phyloP scores from a whole-genome alignment of 2,888 invertebrate genomes.

The Branchipolynoe longqiensis region DNA sequence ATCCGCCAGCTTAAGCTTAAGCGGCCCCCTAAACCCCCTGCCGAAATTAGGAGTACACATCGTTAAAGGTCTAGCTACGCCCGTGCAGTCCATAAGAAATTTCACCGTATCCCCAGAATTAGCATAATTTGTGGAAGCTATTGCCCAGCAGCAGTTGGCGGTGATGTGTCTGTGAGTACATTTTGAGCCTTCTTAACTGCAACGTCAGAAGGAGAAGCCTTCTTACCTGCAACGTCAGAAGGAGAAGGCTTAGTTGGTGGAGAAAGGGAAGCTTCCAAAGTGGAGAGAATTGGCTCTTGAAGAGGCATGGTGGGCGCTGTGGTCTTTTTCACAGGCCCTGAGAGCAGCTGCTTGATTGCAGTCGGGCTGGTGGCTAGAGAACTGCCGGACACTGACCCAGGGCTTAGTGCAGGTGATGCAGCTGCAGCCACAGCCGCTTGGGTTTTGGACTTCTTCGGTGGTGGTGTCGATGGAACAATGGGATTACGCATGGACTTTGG shows the following conservation, averaged over 20 bases:
- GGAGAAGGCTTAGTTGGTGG: neutral
- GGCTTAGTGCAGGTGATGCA: neutral
- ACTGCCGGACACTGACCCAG: constrained; percentile 1
- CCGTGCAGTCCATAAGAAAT: constrained; percentile 11
- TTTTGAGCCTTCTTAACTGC: too few species aligned
- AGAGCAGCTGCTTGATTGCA: constrained; percentile 25
- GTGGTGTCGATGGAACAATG: neutral
- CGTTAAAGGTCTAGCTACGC: too few species aligned
- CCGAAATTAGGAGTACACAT: too few species aligned
- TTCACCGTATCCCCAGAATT: neutral
- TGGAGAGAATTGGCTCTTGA: constrained; percentile 11
- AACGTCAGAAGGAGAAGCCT: too few species aligned
- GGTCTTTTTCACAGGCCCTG: constrained; percentile 29
- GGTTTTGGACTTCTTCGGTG: constrained; percentile 3
- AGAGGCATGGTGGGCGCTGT: neutral
- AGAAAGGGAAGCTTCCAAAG: neutral
- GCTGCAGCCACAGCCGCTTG: neutral
- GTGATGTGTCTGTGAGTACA: neutral
- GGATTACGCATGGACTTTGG: constrained; percentile 33
- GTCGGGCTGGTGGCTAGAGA: neutral
- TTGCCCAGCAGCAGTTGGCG: neutral
- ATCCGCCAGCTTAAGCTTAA: too few species aligned
- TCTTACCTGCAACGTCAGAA: too few species aligned
- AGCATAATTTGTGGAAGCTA: neutral
- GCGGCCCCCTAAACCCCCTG: too few species aligned